A percentile compares a stretch with the other conserved stretches of the same genome.
phyloP scores from a whole-genome alignment of 2,113 vertebrate genomes.

The Anoura caudifer region DNA sequence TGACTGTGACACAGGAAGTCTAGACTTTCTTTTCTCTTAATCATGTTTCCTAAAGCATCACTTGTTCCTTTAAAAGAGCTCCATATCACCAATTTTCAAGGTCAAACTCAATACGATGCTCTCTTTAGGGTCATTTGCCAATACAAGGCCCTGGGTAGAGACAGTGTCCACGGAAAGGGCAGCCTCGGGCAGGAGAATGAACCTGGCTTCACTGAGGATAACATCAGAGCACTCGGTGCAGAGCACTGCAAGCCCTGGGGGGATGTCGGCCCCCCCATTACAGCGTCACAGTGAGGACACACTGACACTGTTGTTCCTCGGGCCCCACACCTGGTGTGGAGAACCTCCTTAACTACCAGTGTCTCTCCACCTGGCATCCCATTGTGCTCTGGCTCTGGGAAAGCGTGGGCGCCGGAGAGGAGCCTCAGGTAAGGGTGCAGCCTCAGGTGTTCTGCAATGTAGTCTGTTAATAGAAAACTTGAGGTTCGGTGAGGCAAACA shows the following conservation, averaged over 20 bases:
- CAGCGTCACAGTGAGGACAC: too few species aligned
- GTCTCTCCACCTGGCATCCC: background rate
- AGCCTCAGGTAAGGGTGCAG: too few species aligned
- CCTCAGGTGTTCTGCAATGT: background rate
- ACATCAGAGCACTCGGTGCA: background rate
- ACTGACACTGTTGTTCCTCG: too few species aligned
- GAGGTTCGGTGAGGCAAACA: background rate
- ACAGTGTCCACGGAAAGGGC: background rate
- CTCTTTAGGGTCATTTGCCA: background rate
- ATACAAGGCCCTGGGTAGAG: background rate
- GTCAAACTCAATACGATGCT: background rate
- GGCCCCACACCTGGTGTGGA: background rate
- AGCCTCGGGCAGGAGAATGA: background rate
- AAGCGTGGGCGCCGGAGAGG: fast-evolving
- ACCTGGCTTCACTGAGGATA: background rate
- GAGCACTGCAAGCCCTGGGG: background rate
- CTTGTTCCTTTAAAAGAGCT: background rate
- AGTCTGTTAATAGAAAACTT: background rate
- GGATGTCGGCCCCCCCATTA: background rate
- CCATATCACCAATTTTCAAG: background rate
- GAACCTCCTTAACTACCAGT: background rate
- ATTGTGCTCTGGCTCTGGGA: background rate
- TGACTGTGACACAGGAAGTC: background rate
- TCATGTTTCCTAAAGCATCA: background rate
- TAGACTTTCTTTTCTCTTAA: background rate